Evolutionary conservation across 2,113 vertebrate genomes (phyloP).

Genomic region (Paracanthobrama guichenoti): DNA sequence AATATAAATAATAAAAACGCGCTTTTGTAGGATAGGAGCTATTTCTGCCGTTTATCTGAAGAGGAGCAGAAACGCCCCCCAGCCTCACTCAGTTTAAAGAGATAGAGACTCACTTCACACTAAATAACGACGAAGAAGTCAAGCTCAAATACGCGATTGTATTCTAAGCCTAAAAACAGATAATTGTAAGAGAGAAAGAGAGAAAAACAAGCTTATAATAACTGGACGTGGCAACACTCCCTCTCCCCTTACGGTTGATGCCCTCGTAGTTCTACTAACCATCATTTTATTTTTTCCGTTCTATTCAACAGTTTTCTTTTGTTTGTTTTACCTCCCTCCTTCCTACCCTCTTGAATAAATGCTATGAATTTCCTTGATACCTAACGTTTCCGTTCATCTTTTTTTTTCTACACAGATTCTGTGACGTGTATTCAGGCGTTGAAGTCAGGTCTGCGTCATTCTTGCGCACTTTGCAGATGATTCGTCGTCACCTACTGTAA

Average conservation of each 20-base stretch:
- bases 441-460: constrained; percentile 77
- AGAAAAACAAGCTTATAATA: background rate
- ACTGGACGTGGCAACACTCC: constrained; percentile 41
- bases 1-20: background rate
- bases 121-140: background rate
- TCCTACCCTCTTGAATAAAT: background rate
- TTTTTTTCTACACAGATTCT: constrained; percentile 52
- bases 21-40: background rate
- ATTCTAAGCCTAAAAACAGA: background rate
- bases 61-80: background rate
- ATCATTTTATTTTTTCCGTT: background rate
- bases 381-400: constrained; percentile 64
- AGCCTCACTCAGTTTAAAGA: background rate
- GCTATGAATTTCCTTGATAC: constrained; percentile 25
- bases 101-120: background rate
- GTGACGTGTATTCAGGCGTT: constrained; percentile 70
- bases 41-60: background rate
- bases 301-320: background rate
- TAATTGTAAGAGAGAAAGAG: background rate
- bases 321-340: background rate
- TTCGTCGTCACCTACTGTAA: constrained; percentile 74
- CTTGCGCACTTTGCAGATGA: constrained; percentile 79
- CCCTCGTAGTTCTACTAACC: background rate
- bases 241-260: constrained; percentile 59
- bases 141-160: too few relatives aligned